Evolutionary conservation across 2,113 vertebrate genomes (phyloP).

Genomic region (Varanus komodoensis): DNA sequence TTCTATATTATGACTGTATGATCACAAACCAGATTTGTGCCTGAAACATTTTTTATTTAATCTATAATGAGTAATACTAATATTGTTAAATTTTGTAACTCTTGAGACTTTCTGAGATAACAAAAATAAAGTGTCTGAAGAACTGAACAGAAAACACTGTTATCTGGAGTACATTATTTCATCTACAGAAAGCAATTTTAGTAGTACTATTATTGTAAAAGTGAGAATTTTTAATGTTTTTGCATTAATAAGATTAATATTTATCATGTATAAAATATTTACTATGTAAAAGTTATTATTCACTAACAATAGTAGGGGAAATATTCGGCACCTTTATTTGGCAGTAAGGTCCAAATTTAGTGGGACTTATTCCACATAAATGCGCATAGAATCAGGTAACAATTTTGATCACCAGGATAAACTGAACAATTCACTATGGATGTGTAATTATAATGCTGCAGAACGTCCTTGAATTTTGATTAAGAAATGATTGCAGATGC

Average conservation of each 20-base stretch:
- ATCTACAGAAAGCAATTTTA: conserved; percentile 13
- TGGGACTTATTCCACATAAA: neutral
- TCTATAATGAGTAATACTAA: conserved; percentile 70
- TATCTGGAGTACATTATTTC: conserved; percentile 10
- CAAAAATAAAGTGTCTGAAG: conserved; percentile 13
- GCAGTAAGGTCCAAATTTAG: neutral
- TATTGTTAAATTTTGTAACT: conserved; percentile 65
- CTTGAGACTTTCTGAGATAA: conserved; percentile 43
- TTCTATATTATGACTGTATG: conserved; percentile 65
- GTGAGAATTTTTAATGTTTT: neutral
- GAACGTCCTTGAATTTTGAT: neutral
- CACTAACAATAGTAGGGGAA: neutral
- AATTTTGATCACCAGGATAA: neutral
- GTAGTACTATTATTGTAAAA: neutral
- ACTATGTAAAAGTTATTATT: neutral
- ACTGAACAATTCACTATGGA: neutral
- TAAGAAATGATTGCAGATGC: no score
- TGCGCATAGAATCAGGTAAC: neutral
- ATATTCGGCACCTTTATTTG: neutral
- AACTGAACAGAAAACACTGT: neutral
- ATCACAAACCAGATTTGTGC: conserved; percentile 62
- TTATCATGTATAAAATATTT: neutral
- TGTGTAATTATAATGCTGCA: neutral
- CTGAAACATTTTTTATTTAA: conserved; percentile 72
- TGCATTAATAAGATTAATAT: neutral